Percentiles rank a stretch among this genome's conserved stretches.
These are phyloP conservation scores for Hemiscyllium ocellatum DNA, from an alignment of 2,113 vertebrate species.

Conservation along the genomic window DNA sequence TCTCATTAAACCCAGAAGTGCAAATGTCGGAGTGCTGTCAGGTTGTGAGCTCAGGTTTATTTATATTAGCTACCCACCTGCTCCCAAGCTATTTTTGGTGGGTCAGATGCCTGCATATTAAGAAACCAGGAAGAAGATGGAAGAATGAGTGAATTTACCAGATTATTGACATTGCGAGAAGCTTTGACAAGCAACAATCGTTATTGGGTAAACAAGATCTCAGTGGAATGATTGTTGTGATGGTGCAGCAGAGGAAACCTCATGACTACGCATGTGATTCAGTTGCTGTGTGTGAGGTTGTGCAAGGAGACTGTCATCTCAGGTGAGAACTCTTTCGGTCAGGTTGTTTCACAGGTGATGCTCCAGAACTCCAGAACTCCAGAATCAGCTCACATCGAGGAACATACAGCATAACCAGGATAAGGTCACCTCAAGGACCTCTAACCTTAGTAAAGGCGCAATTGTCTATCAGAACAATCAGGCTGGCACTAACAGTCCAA, in stretches of 20 bases:
- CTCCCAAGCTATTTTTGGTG: too few relatives aligned
- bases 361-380: not conserved
- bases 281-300: not conserved
- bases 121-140: too few relatives aligned
- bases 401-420: not conserved
- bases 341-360: not conserved
- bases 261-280: not conserved
- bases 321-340: not conserved
- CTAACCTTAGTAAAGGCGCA: not conserved
- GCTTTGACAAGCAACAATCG: not conserved
- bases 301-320: not conserved
- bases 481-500: too few relatives aligned
- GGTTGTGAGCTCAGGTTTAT: too few relatives aligned
- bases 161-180: not conserved
- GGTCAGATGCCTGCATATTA: too few relatives aligned
- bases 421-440: not conserved
- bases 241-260: not conserved
- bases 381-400: too few relatives aligned
- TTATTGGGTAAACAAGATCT: not conserved
- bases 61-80: too few relatives aligned
- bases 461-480: not conserved
- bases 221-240: not conserved
- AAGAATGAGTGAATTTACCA: not conserved
- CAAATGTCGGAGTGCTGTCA: too few relatives aligned
- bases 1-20: too few relatives aligned